Conservation (phyloP, 2,797 vertebrate species). For the Gymnocypris eckloni region DNA sequence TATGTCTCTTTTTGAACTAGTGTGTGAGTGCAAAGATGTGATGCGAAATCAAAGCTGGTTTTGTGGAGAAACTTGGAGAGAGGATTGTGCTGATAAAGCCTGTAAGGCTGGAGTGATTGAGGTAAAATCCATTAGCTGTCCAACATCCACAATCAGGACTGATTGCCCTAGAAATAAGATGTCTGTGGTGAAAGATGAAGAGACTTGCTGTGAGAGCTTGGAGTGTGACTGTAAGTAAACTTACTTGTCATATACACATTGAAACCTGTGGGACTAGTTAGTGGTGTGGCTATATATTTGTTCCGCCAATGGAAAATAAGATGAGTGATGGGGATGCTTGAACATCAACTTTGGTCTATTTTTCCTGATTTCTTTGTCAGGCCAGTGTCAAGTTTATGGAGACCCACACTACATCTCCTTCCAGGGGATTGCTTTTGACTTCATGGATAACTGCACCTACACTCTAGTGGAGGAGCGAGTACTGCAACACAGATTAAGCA, state of each 20-base stretch:
- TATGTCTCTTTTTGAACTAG: background rate
- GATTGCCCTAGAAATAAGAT: constrained; percentile 65
- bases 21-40: constrained; percentile 61
- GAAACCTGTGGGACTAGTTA: background rate
- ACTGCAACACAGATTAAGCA: constrained; percentile 65
- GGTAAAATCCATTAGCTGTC: constrained; percentile 65
- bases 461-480: constrained; percentile 72
- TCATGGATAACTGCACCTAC: constrained; percentile 72
- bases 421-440: constrained; percentile 66
- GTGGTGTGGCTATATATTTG: background rate
- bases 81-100: constrained; percentile 69
- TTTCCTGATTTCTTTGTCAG: constrained; percentile 57
- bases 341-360: background rate
- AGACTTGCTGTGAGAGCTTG: constrained; percentile 70
- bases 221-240: constrained; percentile 77
- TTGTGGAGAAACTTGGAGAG: constrained; percentile 67
- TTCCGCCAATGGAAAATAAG: background rate
- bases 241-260: background rate
- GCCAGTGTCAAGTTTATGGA: constrained; percentile 74
- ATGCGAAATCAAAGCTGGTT: constrained; percentile 59
- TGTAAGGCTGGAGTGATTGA: constrained; percentile 63
- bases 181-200: constrained; percentile 63
- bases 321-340: background rate
- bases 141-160: constrained; percentile 22
- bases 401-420: constrained; percentile 81